Conservation (phyloP, 2,113 vertebrate species). For the Thinocorus orbignyianus region DNA sequence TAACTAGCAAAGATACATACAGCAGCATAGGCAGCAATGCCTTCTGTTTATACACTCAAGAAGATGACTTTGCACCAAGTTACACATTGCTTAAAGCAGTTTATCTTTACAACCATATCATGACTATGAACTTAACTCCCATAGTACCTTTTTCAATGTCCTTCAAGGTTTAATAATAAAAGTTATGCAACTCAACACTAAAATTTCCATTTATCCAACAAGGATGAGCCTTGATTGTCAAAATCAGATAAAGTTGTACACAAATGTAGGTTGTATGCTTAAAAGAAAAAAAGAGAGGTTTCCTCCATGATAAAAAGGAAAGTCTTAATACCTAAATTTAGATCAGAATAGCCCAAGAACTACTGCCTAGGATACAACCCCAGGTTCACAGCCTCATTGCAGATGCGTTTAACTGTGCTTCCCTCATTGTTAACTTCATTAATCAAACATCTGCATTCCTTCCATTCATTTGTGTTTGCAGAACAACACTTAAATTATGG, state of each 20-base stretch:
- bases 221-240: neutral
- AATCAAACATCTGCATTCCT: neutral
- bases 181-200: neutral
- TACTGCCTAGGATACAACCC: neutral
- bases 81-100: neutral
- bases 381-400: neutral
- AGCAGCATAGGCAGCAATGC: neutral
- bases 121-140: neutral
- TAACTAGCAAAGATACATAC: neutral
- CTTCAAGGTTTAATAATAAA: neutral
- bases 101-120: neutral
- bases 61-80: slow-evolving; percentile 27
- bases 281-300: neutral
- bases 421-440: neutral
- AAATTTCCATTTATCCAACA: neutral
- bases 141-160: neutral
- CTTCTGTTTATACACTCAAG: neutral
- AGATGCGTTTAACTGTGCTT: neutral
- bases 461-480: neutral
- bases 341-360: neutral
- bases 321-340: neutral
- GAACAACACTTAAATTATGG: neutral
- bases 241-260: neutral
- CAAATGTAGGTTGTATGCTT: neutral
- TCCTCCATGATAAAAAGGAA: neutral